A percentile compares a stretch with the other conserved stretches of the same genome.
phyloP scores from a whole-genome alignment of 1,140 invertebrate species.

The Arctopsyche grandis region DNA sequence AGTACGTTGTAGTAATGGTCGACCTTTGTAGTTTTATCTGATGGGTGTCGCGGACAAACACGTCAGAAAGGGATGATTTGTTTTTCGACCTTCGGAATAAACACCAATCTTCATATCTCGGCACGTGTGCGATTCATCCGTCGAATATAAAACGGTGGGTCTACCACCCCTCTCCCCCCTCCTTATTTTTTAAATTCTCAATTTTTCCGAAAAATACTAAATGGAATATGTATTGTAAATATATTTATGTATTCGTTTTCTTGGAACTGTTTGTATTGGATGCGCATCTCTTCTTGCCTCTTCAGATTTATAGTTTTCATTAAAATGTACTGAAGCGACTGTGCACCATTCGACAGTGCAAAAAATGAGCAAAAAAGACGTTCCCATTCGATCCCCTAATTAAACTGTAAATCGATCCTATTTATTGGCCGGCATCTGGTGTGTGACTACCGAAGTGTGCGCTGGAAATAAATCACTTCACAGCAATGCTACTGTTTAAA shows the following conservation, averaged over 20 bases:
- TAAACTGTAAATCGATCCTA: constrained; percentile 3
- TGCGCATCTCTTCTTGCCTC: not conserved
- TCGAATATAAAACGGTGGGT: not conserved
- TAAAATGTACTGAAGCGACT: not conserved
- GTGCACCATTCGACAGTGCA: not conserved
- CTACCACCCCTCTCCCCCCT: too few species aligned
- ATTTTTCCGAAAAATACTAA: too few species aligned
- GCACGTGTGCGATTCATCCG: not conserved
- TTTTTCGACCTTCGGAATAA: constrained; percentile 2
- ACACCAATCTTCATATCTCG: constrained; percentile 2
- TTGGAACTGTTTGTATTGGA: not conserved
- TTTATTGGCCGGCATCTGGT: not conserved
- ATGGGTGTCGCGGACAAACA: not conserved
- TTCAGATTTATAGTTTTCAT: constrained; percentile 2
- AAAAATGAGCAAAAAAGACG: not conserved
- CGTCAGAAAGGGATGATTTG: constrained; percentile 6
- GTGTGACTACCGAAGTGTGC: too few species aligned
- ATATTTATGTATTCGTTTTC: too few species aligned
- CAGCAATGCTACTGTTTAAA: too few species aligned
- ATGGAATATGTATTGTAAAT: too few species aligned
- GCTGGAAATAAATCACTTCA: too few species aligned
- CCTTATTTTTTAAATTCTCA: too few species aligned
- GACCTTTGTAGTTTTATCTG: too few species aligned
- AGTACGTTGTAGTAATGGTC: too few species aligned
- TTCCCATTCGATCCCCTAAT: not conserved